Evolutionary conservation across 2,797 vertebrate species (phyloP), one percentile per base, ranked within the genome.

Genomic region (Hemitrygon akajei): DNA sequence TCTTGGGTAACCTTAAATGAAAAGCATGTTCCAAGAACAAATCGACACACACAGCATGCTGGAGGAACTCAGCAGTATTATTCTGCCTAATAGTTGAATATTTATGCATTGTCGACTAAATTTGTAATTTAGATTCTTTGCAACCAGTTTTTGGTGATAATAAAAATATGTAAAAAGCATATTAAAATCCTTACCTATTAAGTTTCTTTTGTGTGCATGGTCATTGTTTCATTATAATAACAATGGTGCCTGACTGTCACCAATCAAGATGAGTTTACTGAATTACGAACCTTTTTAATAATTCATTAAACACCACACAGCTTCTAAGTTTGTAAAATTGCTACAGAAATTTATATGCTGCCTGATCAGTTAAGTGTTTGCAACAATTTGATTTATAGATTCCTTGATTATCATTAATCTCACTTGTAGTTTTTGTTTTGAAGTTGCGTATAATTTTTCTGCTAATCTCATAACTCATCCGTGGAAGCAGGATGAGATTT

Each of bases 1-100:
- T 37, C 9, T 63, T 69, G 22, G 60, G n/a, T 20, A 69, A 34
- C 60, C 63, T 89, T 89, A 69, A 89, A 37, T 1, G 7, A 34
- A 25, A 84, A 84, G 11, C 47, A 89, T 69, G 66, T 20, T n/a
- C 63, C 86, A 89, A 37, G 60, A 89, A 69, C 86, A 89, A 89
- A 69, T 47, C 47, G 47, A 47, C 47, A 47, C 47, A 47, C 47
- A 47, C 47, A 47, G 4, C 2, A 47, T 47, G 47, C 47, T 47
- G 47, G 47, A 47, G 47, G 47, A 47, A 47, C 2, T 47, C 47
- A 47, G 47, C 47, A 47, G 20, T 12, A 69, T 7, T 37, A 25
- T 22, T 87, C 37, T 66, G 60, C 58, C 7, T 89, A 34, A 87
- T 87, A 30, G 30, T 87, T 87, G 60, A 63, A 89, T 66, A 66